These are phyloP conservation scores for Yponomeuta sedellus DNA, from an alignment of 2,888 invertebrate genomes.

Conservation along the genomic window DNA sequence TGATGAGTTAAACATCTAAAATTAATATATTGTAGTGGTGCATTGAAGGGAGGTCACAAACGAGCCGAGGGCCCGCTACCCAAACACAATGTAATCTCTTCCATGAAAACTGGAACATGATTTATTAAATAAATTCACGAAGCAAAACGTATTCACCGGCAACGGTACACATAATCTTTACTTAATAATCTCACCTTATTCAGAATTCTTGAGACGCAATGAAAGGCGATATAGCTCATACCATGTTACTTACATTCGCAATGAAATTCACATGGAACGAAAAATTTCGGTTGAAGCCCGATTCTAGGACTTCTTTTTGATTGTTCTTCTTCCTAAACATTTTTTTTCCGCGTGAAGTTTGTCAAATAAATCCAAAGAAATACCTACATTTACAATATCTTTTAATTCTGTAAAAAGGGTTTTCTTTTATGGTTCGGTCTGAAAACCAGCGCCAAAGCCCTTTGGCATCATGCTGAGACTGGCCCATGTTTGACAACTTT, in stretches of 20 bases:
- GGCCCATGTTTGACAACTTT: too few species aligned
- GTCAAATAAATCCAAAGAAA: too few species aligned
- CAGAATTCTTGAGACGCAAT: conserved; percentile 11
- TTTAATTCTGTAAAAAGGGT: too few species aligned
- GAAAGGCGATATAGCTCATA: conserved; percentile 1
- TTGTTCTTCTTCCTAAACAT: too few species aligned
- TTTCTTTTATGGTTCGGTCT: too few species aligned
- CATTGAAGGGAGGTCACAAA: conserved; percentile 46
- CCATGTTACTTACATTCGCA: not conserved
- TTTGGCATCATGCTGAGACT: too few species aligned
- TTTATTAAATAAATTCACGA: conserved; percentile 42
- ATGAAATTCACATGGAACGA: not conserved
- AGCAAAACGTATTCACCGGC: conserved; percentile 36
- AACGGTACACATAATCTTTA: conserved; percentile 42
- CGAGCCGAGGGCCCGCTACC: conserved; percentile 29
- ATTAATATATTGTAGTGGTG: not conserved
- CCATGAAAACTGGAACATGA: conserved; percentile 43
- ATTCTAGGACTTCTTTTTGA: too few species aligned
- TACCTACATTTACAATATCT: too few species aligned
- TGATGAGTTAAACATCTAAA: not conserved
- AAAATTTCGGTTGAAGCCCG: too few species aligned
- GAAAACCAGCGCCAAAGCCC: too few species aligned
- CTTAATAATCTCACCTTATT: conserved; percentile 33
- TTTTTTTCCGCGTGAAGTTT: too few species aligned
- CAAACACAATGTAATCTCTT: conserved; percentile 58